Percentiles rank a stretch among this genome's conserved stretches.
Evolutionary conservation across 2,888 invertebrate species (phyloP).

Genomic region (Oscheius sp.): DNA sequence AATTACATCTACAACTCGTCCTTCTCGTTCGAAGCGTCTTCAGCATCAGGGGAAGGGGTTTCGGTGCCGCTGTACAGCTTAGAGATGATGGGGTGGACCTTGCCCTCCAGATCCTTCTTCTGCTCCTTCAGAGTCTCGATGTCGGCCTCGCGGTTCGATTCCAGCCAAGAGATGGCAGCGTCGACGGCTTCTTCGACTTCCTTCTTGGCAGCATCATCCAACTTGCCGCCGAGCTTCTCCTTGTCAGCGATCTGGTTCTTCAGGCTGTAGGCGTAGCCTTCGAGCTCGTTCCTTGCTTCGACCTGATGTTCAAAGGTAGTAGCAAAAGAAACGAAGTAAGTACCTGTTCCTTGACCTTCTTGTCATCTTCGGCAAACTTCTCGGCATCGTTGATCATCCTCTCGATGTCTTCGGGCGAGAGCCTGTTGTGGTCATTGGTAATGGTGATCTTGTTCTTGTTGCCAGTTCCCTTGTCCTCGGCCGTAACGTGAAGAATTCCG

Average conservation of each 20-base stretch:
- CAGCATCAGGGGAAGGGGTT: neutral
- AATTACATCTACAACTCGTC: no score
- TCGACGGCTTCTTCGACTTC: conserved; percentile 95
- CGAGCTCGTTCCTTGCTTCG: conserved; percentile 94
- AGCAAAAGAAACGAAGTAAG: neutral
- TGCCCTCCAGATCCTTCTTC: conserved; percentile 83
- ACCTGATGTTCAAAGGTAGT: conserved; percentile 74
- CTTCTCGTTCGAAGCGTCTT: neutral
- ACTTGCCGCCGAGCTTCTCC: conserved; percentile 90
- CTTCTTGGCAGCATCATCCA: conserved; percentile 87
- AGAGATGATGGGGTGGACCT: conserved; percentile 87
- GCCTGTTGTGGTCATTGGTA: conserved; percentile 85
- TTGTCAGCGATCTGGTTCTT: conserved; percentile 92
- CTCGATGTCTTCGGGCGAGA: conserved; percentile 98
- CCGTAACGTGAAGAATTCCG: conserved; percentile 82
- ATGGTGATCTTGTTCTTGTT: conserved; percentile 98
- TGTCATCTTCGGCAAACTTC: conserved; percentile 98
- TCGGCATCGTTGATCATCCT: conserved; percentile 99
- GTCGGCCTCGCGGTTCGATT: conserved; percentile 82
- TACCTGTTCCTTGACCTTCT: conserved; percentile 80
- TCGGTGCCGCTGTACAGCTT: neutral
- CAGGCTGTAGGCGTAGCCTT: conserved; percentile 94
- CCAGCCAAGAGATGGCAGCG: conserved; percentile 96
- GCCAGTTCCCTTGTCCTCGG: conserved; percentile 98
- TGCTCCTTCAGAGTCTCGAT: conserved; percentile 82